These are phyloP conservation scores for Andricus curvator DNA, from an alignment of 2,888 invertebrate genomes.

Conservation along the genomic window DNA sequence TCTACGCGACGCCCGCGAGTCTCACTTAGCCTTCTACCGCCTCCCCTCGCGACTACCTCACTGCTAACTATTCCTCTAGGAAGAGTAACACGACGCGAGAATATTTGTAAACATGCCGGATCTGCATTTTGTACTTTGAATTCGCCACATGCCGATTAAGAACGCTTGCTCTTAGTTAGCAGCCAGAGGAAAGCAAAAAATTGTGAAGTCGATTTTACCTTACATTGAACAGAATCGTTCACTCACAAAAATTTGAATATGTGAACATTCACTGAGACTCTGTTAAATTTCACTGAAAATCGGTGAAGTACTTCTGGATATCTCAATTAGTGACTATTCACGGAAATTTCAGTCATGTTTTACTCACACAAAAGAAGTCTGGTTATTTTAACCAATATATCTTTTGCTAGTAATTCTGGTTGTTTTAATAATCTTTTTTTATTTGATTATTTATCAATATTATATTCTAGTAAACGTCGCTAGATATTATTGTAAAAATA, in stretches of 20 bases:
- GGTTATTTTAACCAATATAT: too few relatives aligned
- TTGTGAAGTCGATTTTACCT: neutral
- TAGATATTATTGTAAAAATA: too few relatives aligned
- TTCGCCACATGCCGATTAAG: neutral
- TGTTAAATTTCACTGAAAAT: too few relatives aligned
- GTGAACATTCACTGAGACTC: too few relatives aligned
- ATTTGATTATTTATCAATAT: too few relatives aligned
- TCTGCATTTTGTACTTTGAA: neutral
- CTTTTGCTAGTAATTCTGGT: too few relatives aligned
- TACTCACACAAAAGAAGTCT: too few relatives aligned
- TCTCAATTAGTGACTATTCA: too few relatives aligned
- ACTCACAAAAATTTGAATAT: neutral
- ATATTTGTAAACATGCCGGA: slow-evolving; percentile 11
- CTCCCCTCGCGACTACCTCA: slow-evolving; percentile 53
- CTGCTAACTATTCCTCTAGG: slow-evolving; percentile 43
- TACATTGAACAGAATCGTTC: neutral
- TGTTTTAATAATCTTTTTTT: too few relatives aligned
- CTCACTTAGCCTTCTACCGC: slow-evolving; percentile 75
- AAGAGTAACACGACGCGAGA: slow-evolving; percentile 26
- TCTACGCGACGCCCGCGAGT: slow-evolving; percentile 44
- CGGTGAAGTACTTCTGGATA: too few relatives aligned
- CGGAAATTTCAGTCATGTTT: too few relatives aligned
- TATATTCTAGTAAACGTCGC: too few relatives aligned
- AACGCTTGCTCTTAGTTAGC: neutral
- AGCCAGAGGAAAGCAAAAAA: neutral